Conservation (phyloP, 2,888 invertebrate genomes). For the Mimumesa dahlbomi region DNA sequence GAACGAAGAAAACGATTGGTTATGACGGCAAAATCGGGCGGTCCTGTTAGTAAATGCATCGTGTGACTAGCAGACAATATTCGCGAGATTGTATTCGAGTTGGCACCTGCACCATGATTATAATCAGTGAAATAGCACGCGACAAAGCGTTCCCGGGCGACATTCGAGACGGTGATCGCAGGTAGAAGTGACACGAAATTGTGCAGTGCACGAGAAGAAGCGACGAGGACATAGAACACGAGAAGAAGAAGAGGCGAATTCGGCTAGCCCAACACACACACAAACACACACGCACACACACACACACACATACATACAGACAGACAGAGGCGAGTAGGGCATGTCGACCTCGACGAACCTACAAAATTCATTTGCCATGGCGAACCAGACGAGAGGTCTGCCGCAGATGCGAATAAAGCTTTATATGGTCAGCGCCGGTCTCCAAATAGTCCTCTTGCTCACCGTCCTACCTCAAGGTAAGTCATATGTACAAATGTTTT, state of each 20-base stretch:
- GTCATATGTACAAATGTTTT: conserved; percentile 33
- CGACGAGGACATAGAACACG: conserved; percentile 19
- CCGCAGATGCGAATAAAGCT: conserved; percentile 64
- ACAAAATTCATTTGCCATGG: conserved; percentile 62
- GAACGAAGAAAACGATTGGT: conserved; percentile 51
- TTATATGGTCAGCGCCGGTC: conserved; percentile 68
- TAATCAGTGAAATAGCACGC: conserved; percentile 45
- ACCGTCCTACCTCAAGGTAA: conserved; percentile 77
- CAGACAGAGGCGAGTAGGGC: conserved; percentile 39
- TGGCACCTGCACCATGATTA: conserved; percentile 44
- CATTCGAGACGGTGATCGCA: conserved; percentile 48
- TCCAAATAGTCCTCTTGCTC: conserved; percentile 73
- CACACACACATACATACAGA: too few species aligned
- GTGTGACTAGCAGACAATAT: conserved; percentile 39
- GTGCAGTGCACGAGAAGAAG: conserved; percentile 45
- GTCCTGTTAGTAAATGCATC: conserved; percentile 49
- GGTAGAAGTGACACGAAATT: conserved; percentile 54
- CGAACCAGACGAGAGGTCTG: conserved; percentile 52
- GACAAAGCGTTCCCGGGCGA: conserved; percentile 54
- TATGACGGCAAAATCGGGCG: conserved; percentile 77
- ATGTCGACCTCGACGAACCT: conserved; percentile 49
- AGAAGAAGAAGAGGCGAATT: conserved; percentile 10
- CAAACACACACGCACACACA: too few species aligned
- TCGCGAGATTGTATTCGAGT: conserved; percentile 25
- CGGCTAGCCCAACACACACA: too few species aligned